These are phyloP conservation scores for Trilocha varians DNA, from an alignment of 2,888 invertebrate genomes.

Conservation along the genomic window DNA sequence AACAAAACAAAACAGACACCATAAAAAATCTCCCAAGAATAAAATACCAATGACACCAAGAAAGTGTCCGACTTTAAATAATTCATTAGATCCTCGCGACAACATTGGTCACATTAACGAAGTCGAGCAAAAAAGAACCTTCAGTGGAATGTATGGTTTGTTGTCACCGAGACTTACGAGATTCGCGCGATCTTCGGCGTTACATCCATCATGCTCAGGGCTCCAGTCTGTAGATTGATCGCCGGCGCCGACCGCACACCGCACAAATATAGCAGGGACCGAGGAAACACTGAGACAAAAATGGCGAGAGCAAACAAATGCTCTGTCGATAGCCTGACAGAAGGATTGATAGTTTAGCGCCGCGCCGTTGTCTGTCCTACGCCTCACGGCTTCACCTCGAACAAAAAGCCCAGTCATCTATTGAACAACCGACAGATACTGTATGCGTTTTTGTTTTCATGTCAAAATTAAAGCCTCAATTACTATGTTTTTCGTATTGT, in stretches of 20 bases:
- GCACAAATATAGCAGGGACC: constrained; percentile 37
- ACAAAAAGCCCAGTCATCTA: constrained; percentile 11
- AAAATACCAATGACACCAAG: constrained; percentile 39
- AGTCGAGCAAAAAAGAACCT: constrained; percentile 12
- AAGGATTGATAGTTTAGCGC: constrained; percentile 61
- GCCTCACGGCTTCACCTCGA: constrained; percentile 13
- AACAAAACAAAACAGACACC: too few relatives aligned
- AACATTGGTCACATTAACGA: constrained; percentile 37
- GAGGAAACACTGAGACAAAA: constrained; percentile 59
- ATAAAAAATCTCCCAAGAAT: too few relatives aligned
- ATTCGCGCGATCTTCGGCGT: constrained; percentile 29
- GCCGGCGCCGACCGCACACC: constrained; percentile 35
- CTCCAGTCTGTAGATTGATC: constrained; percentile 57
- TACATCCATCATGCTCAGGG: constrained; percentile 62
- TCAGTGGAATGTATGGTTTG: constrained; percentile 46
- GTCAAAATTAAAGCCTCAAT: too few relatives aligned
- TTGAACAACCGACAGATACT: constrained; percentile 7
- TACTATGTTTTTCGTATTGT: too few relatives aligned
- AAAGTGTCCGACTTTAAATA: constrained; percentile 42
- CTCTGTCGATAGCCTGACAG: constrained; percentile 64
- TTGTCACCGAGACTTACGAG: constrained; percentile 29
- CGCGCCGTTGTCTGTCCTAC: constrained; percentile 12
- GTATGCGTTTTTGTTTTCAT: neutral
- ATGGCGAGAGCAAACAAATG: constrained; percentile 69
- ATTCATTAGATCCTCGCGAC: constrained; percentile 46